A percentile compares a stretch with the other conserved stretches of the same genome.
Evolutionary conservation across 2,888 invertebrate species (phyloP).

Genomic region (Lasioglossum morio): DNA sequence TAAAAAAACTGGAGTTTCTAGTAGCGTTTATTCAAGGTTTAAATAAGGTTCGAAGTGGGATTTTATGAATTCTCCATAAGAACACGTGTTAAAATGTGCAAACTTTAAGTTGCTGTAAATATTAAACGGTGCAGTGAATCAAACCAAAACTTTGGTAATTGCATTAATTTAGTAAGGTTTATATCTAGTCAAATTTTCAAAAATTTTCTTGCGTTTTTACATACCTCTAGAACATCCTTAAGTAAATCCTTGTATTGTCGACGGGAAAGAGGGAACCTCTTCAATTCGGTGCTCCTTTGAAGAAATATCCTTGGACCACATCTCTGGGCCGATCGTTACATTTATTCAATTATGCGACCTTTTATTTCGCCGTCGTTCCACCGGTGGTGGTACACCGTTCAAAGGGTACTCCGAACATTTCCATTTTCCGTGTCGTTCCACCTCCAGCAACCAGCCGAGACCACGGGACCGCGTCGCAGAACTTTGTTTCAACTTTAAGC

Average conservation of each 20-base stretch:
- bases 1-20: no score
- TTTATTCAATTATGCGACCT: slow-evolving; percentile 56
- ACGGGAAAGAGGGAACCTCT: not conserved
- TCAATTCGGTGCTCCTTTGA: slow-evolving; percentile 9
- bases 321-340: slow-evolving; percentile 39
- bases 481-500: slow-evolving; percentile 73
- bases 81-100: no score
- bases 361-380: slow-evolving; percentile 37
- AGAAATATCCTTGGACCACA: slow-evolving; percentile 19
- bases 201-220: no score
- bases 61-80: no score
- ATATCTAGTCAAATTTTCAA: no score
- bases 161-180: no score
- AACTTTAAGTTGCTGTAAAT: no score
- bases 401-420: slow-evolving; percentile 56
- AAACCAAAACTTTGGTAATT: no score
- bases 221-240: no score
- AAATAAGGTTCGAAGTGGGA: no score
- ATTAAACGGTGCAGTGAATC: no score
- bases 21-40: no score
- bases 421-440: slow-evolving; percentile 58
- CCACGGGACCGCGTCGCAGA: slow-evolving; percentile 44
- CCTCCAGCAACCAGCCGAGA: slow-evolving; percentile 24
- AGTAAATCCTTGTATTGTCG: not conserved
- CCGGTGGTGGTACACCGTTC: slow-evolving; percentile 18